Evolutionary conservation across 1,140 invertebrate genomes (phyloP), one percentile per base, ranked within the genome.

Genomic region (Brachionus koreanus): DNA sequence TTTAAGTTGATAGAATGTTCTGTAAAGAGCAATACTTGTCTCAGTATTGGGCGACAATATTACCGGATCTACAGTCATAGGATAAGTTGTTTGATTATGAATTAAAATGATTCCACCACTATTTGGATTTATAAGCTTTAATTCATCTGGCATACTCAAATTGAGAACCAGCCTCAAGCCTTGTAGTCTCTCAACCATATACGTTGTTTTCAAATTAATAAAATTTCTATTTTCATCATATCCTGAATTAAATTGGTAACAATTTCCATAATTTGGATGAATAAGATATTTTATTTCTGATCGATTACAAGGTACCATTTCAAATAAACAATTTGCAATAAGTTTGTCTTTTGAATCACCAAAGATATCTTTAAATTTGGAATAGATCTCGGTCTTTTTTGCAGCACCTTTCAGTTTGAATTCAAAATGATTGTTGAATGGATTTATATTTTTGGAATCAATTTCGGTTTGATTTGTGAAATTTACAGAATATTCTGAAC

Each of bases 241-340:
- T 4, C 75, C 43, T 23, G 75, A 16, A 19, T 77, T 77, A 9
- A 77, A 77, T 52, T 52, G 42, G 25, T 16, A 77, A 23, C 75
- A 77, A 57, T 77, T 77, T 42, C 67, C 67, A 42, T 72, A 72
- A 42, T 42, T n/a, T 10, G 37, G 25, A 23, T 72, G 35, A 72
- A 19, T 19, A 42, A 42, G 19, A 42, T 42, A 72, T 23, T 72
- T 42, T 35, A 67, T 35, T 67, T 29, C 5, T 2, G 13, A 33
- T 13, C 13, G 23, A 67, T 33, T n/a, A 35, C 25, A 67, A 33
- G 63, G 29, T 0, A 37, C 7, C 4, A 67, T 13, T 33, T 67
- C 33, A 35, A 33, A 33, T 12, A 35, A 33, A 33, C 13, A 67
- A 10, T 35, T 10, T 35, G 13, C 25, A 13, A 67, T 35, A 9